Evolutionary conservation across 64 coral and sea anemone species (phyloP), one percentile per base, ranked within the genome.

Genomic region (Stichodactyla mertensii): DNA sequence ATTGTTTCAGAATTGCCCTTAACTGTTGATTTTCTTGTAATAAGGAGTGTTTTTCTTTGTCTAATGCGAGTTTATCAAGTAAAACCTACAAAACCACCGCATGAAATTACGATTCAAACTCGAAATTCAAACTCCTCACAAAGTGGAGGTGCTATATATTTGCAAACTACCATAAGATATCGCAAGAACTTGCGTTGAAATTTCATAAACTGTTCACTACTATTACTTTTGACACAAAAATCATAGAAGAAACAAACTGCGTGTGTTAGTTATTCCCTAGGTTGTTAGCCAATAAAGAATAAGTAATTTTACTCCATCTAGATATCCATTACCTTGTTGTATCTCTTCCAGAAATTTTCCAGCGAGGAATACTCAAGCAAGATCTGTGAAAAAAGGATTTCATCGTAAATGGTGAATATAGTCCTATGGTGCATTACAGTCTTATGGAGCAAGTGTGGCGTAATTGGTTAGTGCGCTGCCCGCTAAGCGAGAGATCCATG

Each of bases 271-370:
- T 45, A 45, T 45, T 45, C 3, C 36, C 36, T 45, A 45, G 36
- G 36, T 45, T 45, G 36, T 45, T 45, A 45, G 36, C 36, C 36
- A 45, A 45, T 45, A 45, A 45, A 2, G 3, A 45, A 45, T 2
- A 45, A 45, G 36, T 45, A 45, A 45, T 1, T 45, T 45, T 45
- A 2, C 3, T 2, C 36, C 1, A 45, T 45, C 1, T 45, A n/a
- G n/a, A n/a, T n/a, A 45, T 45, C 36, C 36, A 45, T 4, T 57
- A 98, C 95, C 97, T 99, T 99, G 70, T 99, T 99, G 60, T 95
- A 92, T 67, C 97, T 87, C 57, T 95, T 99, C 97, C 97, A 99
- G 86, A 99, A 99, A 67, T 99, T 99, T 69, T 99, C 97, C 20
- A 99, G 59, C n/a, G 93, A 92, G 56, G 92, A 92, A 83, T 99